Evolutionary conservation across 1,140 invertebrate genomes (phyloP), one percentile per base, ranked within the genome.

Genomic region (Tetragnatha versicolor): DNA sequence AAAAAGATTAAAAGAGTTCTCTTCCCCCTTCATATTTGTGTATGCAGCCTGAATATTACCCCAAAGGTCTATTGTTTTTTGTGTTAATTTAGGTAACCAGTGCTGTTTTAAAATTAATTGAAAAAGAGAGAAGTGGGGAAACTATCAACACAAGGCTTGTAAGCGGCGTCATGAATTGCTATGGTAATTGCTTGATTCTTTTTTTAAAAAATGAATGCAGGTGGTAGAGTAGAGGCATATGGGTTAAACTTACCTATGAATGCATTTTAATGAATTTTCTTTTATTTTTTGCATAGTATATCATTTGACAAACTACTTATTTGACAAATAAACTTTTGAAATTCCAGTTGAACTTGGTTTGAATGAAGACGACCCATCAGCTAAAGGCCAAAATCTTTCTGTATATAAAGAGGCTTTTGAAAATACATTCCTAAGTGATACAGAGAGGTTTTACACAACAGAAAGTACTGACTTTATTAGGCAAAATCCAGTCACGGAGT

Each of bases 341-440:
- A 49, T 68, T 79, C 10, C 49, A 82, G 91, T 91, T 84, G 88
- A 89, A 84, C 81, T 88, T 70, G 88, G 98, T 85, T 94, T 98
- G 81, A 89, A 91, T 81, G 93, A 96, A 84, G 73, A 81, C 70
- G 81, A 83, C 53, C 78, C 79, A 22, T 25, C 55, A 17, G 63
- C 78, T 4, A 83, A 81, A 68, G 82, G 83, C 14, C 81, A 79
- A 25, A 81, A 82, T 76, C 86, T 99, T 31, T 91, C 90, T 22
- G 94, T 99, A 0, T 99, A 99, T 85, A 96, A 96, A 85, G 94
- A 98, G 49, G 93, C 93, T 60, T 99, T 99, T 88, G 97, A 99
- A 86, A 92, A 91, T 73, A 91, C 93, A 17, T 99, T 99, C 86
- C 88, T 99, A 1, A 93, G 96, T 81, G 96, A 99, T 84, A 99